Evolutionary conservation across 2,113 vertebrate species (phyloP), one percentile per base, ranked within the genome.

Genomic region (Planiliza haematocheilus): DNA sequence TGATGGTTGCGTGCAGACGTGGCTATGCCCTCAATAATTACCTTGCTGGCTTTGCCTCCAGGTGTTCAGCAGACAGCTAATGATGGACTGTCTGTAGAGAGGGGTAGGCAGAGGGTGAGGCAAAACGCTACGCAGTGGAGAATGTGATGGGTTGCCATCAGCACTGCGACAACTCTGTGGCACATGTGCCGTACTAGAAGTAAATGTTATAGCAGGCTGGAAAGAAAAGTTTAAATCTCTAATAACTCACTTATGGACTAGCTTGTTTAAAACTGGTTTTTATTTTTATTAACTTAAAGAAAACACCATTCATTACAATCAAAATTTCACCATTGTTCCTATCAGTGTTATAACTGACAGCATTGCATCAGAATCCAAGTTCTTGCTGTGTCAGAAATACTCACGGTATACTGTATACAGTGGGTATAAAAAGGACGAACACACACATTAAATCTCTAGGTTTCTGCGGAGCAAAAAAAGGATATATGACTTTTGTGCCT

Each of bases 1-100:
- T 86, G 78, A 82, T 51, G 65, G 73, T 92, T 91, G 91, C 86
- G 89, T 94, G 94, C 93, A 92, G 91, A 91, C 88, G 21, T 70
- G 43, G 81, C 85, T 74, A 14, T 83, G 69, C 82, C 84, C 82
- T 84, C 73, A 65, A 74, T 92, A 90, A 94, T 93, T 89, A 92
- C 77, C 79, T 84, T 10, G 13, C 83, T 78, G 70, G 77, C 79
- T 77, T 84, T 75, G 86, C 89, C 86, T 91, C 82, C 91, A 90
- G 92, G 92, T 91, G 89, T 87, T 88, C 75, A 74, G 70, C 87
- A 91, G 91, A 93, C 91, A 92, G 86, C 77, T 91, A 90, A 89
- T 89, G 88, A 91, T 90, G 83, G 81, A 79, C 75, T 82, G 87
- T 90, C 70, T 88, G 74, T 77, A 69, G 49, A 71, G 45, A 76